Base-by-base conservation (phyloP, 2,797 vertebrate species). In the Pogonophryne albipinna region DNA sequence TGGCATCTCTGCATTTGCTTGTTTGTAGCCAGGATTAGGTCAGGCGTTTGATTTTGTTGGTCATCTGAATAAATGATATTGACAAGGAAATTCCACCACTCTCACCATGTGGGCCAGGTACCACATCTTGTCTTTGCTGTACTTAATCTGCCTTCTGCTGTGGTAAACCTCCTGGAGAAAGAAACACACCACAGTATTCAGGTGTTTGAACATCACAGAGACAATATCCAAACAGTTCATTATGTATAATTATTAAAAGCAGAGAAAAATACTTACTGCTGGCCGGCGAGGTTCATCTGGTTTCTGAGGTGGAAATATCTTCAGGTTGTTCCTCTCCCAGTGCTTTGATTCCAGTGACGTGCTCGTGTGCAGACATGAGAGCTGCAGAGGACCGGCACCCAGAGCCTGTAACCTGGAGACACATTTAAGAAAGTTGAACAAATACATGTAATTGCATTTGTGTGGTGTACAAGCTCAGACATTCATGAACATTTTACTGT, bases 41-140 rank as follows among this genome's bases (percentile, higher is more conserved):
- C 0, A 56, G 63, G 10, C 11, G 6, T 51, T 27, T 20, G 5
- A 27, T 11, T 19, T 19, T 19, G 11, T 14, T 12, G 19, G 38
- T 4, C 17, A 46, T 27, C 27, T 27, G 27, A 6, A 46, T 19
- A 7, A 5, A 7, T 19, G 16, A 47, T 8, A 11, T 3, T 31
- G 47, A 57, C 13, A 16, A 50, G 16, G 14, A 20, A 17, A 38
- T 62, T 5, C 12, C 2, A 27, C 20, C 2, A 2, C 14, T 53
- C 96, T 97, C 89, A 99, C 98, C 97, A 99, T 58, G 92, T 97
- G 99, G 19, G 98, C 97, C 89, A 99, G 89, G 86, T 99, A 99
- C 98, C 98, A 99, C 98, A 99, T 97, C 91, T 99, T 99, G 84
- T 99, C 97, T 86, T 96, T 97, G 91, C 98, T 99, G 87, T 99